Base-by-base conservation (phyloP, 2,888 invertebrate genomes). In the Thymelicus acteon region DNA sequence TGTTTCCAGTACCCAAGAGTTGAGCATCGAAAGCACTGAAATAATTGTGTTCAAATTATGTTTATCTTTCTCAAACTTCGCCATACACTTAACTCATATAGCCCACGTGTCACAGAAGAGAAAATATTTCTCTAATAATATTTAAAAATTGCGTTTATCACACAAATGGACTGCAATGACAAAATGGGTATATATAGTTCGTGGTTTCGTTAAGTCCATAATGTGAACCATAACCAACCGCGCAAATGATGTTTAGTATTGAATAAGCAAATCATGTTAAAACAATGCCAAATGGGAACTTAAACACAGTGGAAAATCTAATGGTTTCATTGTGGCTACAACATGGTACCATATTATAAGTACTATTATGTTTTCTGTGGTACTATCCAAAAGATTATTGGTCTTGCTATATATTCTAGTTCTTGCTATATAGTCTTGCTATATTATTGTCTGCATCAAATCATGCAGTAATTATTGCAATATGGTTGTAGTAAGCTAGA, bases 21-120 rank as follows among this genome's bases (percentile, higher is more conserved):
- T 90, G 89, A 44, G 87, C 84, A 65, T 92, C 89, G 2, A 93
- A 85, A 0, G 89, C 89, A 77, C 93, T 94, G 80, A 52, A 89
- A 89, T 24, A 6, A 10, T 54, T 10, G n/a, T 24, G 4, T 10
- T 24, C 7, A 24, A 24, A 12, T 54, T 54, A 54, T 12, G 0
- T 12, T 52, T 24, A 54, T 24, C 7, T 19, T 19, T 19, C 19
- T 19, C 19, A 19, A 19, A 19, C 19, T 19, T 19, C 19, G 19
- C 19, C 19, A 19, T 19, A n/a, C 2, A 19, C 19, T 49, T 49
- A n/a, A 6, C 2, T 7, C 6, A 49, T 48, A 1, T 40, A 8
- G 8, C 6, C 40, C 40, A 40, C 2, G 40, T 40, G 40, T 40
- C 40, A 40, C 1, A 40, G 24, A 24, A 24, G 24, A 24, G 24